These are phyloP conservation scores for Pygocentrus nattereri DNA, from an alignment of 2,797 vertebrate species.

Conservation along the genomic window DNA sequence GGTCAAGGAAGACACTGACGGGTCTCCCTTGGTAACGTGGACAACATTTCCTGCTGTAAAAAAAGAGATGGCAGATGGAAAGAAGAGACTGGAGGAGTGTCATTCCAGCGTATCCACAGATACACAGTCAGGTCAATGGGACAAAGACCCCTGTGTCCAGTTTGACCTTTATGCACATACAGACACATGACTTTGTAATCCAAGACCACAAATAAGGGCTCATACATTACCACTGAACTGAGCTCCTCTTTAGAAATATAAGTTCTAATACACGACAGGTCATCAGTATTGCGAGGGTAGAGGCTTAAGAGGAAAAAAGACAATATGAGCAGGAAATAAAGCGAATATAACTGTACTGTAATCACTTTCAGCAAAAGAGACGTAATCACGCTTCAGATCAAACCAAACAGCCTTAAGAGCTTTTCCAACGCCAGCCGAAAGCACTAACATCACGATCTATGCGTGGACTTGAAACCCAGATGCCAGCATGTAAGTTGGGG, in stretches of 20 bases:
- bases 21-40: conserved; percentile 28
- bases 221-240: neutral
- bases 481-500: too few relatives aligned
- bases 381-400: too few relatives aligned
- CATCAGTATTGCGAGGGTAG: too few relatives aligned
- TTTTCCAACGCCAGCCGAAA: too few relatives aligned
- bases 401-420: too few relatives aligned
- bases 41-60: conserved; percentile 49
- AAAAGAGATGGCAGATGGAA: conserved; percentile 28
- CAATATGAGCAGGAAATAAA: too few relatives aligned
- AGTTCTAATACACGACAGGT: neutral
- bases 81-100: neutral
- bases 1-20: conserved; percentile 30
- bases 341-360: too few relatives aligned
- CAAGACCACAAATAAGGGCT: neutral
- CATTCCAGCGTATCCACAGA: neutral
- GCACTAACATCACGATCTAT: too few relatives aligned
- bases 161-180: neutral
- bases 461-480: too few relatives aligned
- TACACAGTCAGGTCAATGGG: neutral
- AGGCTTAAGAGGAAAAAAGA: too few relatives aligned
- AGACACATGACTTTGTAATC: conserved; percentile 9
- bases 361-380: too few relatives aligned
- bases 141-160: neutral
- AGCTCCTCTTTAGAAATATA: neutral